A percentile compares a stretch with the other conserved stretches of the same genome.
These are phyloP conservation scores for Colletes gigas DNA, from an alignment of 1,140 invertebrate genomes.

Conservation along the genomic window DNA sequence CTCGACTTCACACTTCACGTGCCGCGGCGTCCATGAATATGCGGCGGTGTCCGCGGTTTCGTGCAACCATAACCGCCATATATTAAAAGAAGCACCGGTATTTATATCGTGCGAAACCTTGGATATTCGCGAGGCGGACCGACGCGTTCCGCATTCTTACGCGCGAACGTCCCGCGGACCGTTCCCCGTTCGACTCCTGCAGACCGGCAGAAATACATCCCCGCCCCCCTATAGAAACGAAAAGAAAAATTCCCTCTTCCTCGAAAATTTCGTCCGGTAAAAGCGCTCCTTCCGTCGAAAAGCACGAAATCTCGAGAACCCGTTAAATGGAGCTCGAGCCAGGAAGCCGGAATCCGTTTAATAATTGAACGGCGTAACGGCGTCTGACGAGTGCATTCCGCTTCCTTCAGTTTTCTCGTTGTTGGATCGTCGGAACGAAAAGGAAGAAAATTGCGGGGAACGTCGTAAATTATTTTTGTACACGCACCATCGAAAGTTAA, in stretches of 20 bases:
- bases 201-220: neutral
- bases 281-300: neutral
- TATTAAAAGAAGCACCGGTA: slow-evolving; percentile 16
- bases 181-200: too few species aligned
- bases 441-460: too few species aligned
- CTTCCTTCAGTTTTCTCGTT: too few species aligned
- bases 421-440: too few species aligned
- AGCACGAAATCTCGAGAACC: neutral
- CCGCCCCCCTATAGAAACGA: neutral
- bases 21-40: slow-evolving; percentile 10
- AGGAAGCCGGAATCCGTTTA: neutral
- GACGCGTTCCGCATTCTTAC: slow-evolving; percentile 65
- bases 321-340: neutral
- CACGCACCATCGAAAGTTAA: too few species aligned
- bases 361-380: neutral
- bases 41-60: slow-evolving; percentile 20
- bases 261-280: slow-evolving; percentile 57
- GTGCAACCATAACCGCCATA: neutral
- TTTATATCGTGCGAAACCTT: slow-evolving; percentile 33
- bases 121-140: slow-evolving; percentile 31
- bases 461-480: too few species aligned
- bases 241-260: neutral
- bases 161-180: slow-evolving; percentile 8
- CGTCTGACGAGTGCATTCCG: too few species aligned
- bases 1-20: slow-evolving; percentile 19